These are phyloP conservation scores for Agonopterix subpropinquella DNA, from an alignment of 2,888 invertebrate genomes.

Conservation along the genomic window DNA sequence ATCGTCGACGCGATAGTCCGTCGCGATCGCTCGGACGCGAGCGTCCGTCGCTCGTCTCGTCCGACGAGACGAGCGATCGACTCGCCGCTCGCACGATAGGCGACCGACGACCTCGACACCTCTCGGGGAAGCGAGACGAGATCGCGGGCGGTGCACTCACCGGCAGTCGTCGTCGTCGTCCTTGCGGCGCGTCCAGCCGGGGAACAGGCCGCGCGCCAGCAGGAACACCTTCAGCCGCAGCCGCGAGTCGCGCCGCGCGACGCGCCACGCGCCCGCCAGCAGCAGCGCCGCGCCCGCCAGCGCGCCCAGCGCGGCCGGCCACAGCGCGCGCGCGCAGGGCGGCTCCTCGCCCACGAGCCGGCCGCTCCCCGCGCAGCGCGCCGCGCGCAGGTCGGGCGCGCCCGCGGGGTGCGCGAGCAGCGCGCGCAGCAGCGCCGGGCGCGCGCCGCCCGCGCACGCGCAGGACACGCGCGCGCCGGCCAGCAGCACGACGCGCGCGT, in stretches of 20 bases:
- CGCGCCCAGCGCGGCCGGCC: constrained; percentile 9
- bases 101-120: constrained; percentile 1
- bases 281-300: constrained; percentile 1
- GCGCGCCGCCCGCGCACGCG: neutral
- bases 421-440: constrained; percentile 14
- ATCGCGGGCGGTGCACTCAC: constrained; percentile 11
- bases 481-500: constrained; percentile 11
- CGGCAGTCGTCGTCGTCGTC: constrained; percentile 16
- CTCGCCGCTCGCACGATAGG: constrained; percentile 16
- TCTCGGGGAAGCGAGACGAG: constrained; percentile 13
- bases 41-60: constrained; percentile 39
- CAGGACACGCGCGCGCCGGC: constrained; percentile 16
- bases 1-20: no score
- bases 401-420: constrained; percentile 13
- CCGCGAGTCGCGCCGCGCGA: constrained; percentile 7
- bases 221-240: constrained; percentile 18
- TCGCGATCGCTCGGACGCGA: neutral
- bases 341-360: constrained; percentile 11
- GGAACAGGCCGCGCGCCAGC: constrained; percentile 12
- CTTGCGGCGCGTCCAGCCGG: constrained; percentile 15
- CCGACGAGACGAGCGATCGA: constrained; percentile 23
- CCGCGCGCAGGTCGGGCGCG: constrained; percentile 9
- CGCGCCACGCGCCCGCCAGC: constrained; percentile 15
- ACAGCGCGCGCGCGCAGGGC: constrained; percentile 8
- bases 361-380: constrained; percentile 9